Percentiles rank a stretch among this genome's conserved stretches.
Conservation (phyloP, 2,113 vertebrate species). For the Cranoglanis bouderius region DNA sequence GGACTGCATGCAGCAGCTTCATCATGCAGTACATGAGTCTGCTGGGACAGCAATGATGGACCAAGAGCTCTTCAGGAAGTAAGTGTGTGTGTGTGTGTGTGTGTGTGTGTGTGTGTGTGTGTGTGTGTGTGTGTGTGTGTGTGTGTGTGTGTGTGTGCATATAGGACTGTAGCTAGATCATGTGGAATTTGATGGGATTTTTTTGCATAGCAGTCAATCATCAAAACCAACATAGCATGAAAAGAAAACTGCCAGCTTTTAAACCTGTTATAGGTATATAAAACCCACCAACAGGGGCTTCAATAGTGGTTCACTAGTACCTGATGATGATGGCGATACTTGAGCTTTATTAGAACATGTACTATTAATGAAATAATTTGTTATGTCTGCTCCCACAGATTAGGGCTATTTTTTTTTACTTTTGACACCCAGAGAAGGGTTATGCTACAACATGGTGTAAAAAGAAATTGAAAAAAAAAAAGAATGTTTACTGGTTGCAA, state of each 20-base stretch:
- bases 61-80: slow-evolving; percentile 82
- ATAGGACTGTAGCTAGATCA: background rate
- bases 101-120: slow-evolving; percentile 22
- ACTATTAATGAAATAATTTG: background rate
- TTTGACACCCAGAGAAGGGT: background rate
- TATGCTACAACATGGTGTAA: background rate
- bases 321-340: background rate
- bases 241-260: background rate
- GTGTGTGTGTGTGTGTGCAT: slow-evolving; percentile 18
- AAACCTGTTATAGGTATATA: background rate
- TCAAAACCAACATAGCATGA: background rate
- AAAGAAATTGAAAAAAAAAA: background rate
- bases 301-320: background rate
- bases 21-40: slow-evolving; percentile 70
- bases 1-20: slow-evolving; percentile 79
- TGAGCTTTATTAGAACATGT: background rate
- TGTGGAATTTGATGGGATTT: slow-evolving; percentile 3
- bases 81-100: slow-evolving; percentile 42
- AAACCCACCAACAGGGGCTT: background rate
- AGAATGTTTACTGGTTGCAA: background rate
- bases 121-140: too few species aligned
- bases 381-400: background rate
- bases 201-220: background rate
- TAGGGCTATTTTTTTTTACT: background rate
- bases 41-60: slow-evolving; percentile 78